Base-by-base conservation (phyloP, 2,888 invertebrate genomes). In the Lycocerus yunnanus region DNA sequence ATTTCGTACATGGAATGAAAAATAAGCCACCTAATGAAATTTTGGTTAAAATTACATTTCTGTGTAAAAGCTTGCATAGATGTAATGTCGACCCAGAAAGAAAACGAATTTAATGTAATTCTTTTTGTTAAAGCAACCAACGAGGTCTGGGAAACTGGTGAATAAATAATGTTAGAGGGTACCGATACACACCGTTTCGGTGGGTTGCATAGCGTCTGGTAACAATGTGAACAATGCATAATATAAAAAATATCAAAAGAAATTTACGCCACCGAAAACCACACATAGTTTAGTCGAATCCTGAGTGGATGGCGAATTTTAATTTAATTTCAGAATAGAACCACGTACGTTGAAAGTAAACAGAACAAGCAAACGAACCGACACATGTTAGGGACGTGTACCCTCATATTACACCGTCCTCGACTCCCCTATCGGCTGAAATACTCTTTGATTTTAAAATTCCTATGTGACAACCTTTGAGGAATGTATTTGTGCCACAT, bases 261-360 rank as follows among this genome's bases (percentile, higher is more conserved):
- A 43, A 43, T 43, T 43, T 43, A n/a, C n/a, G 43, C 43, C 43
- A 43, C 43, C 43, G 43, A n/a, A n/a, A 43, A 43, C 6, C 43
- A 43, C 43, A n/a, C n/a, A n/a, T n/a, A 43, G 43, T 43, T 43
- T 43, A 43, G n/a, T n/a, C n/a, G n/a, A n/a, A n/a, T 43, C 43
- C 43, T 43, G 20, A 68, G 58, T 74, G 72, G 27, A 71, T 72
- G 74, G 72, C 74, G 71, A 74, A 76, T 74, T 76, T 76, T 76
- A 73, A 78, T 78, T 77, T 77, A 78, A 78, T 78, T 77, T 74
- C 74, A 73, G 65, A 77, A 74, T 71, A 76, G 73, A 72, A 74
- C 74, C 78, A 77, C 78, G 78, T 78, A 78, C 66, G 72, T 75
- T 72, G 66, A 77, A 77, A 77, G 78, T 66, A 78, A 78, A 78